phyloP scores from a whole-genome alignment of 1,140 invertebrate genomes.

The Linepithema humile region DNA sequence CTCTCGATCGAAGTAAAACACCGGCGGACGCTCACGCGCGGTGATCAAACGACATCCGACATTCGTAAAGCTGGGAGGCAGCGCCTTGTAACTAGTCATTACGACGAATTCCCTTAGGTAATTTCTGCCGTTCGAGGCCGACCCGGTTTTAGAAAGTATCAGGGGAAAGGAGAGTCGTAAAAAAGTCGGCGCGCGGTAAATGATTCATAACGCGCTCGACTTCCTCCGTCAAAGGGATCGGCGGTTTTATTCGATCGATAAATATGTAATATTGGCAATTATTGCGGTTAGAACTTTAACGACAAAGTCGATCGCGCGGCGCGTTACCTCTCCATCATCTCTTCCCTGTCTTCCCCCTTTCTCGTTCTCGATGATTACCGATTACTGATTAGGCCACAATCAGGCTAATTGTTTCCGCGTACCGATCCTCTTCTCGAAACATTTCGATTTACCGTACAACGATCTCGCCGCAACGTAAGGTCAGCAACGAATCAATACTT shows the following conservation, averaged over 20 bases:
- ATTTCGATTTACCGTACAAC: conserved; percentile 7
- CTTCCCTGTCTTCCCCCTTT: neutral
- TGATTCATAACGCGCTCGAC: conserved; percentile 49
- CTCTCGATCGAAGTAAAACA: conserved; percentile 11
- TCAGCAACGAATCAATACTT: neutral
- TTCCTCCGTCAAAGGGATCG: conserved; percentile 35
- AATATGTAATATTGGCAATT: conserved; percentile 60
- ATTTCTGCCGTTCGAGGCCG: conserved; percentile 45
- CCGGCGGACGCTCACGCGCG: conserved; percentile 17
- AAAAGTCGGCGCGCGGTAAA: conserved; percentile 31
- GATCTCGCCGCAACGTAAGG: conserved; percentile 2
- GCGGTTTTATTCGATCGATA: conserved; percentile 56
- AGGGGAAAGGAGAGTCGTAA: conserved; percentile 49
- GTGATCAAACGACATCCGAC: conserved; percentile 45
- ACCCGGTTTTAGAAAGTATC: conserved; percentile 45
- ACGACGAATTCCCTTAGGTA: conserved; percentile 53
- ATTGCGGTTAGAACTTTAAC: conserved; percentile 55
- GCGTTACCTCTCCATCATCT: neutral
- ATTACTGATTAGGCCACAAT: conserved; percentile 54
- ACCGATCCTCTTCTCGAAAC: conserved; percentile 13
- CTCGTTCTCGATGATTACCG: conserved; percentile 13
- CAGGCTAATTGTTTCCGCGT: conserved; percentile 59
- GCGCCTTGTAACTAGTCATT: conserved; percentile 46
- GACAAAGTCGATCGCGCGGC: conserved; percentile 27
- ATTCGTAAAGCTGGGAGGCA: conserved; percentile 37